Evolutionary conservation across 2,113 vertebrate genomes (phyloP).

Genomic region (Pelusios castaneus): DNA sequence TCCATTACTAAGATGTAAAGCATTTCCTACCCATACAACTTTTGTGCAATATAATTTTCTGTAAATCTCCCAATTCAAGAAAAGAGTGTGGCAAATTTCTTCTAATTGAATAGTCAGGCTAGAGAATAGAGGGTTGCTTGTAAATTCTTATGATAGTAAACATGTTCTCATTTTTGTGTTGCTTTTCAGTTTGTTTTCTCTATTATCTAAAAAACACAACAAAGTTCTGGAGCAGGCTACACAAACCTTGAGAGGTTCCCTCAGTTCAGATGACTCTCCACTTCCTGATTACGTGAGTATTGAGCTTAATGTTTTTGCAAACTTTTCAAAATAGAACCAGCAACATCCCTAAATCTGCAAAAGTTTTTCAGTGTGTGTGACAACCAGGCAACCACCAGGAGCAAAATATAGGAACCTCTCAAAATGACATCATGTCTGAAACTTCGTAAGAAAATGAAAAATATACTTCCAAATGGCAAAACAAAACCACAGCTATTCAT

Average conservation of each 20-base stretch:
- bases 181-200: constrained; percentile 89
- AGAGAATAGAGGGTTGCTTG: not conserved
- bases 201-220: constrained; percentile 99
- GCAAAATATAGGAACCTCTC: constrained; percentile 61
- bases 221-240: constrained; percentile 98
- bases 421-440: constrained; percentile 64
- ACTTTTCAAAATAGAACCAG: constrained; percentile 12
- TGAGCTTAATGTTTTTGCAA: not conserved
- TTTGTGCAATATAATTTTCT: not conserved
- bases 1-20: not conserved
- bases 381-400: constrained; percentile 18
- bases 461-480: constrained; percentile 33
- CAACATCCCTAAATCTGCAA: constrained; percentile 14
- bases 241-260: constrained; percentile 88
- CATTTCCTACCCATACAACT: not conserved
- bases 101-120: not conserved
- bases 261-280: constrained; percentile 81
- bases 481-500: constrained; percentile 45
- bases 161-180: not conserved
- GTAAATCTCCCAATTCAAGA: not conserved
- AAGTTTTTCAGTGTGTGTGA: constrained; percentile 8
- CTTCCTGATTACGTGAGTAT: constrained; percentile 97
- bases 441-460: not conserved
- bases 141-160: not conserved
- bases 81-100: not conserved